These are phyloP conservation scores for Triplophysa bombifrons DNA, from an alignment of 2,797 vertebrate genomes.

Conservation along the genomic window DNA sequence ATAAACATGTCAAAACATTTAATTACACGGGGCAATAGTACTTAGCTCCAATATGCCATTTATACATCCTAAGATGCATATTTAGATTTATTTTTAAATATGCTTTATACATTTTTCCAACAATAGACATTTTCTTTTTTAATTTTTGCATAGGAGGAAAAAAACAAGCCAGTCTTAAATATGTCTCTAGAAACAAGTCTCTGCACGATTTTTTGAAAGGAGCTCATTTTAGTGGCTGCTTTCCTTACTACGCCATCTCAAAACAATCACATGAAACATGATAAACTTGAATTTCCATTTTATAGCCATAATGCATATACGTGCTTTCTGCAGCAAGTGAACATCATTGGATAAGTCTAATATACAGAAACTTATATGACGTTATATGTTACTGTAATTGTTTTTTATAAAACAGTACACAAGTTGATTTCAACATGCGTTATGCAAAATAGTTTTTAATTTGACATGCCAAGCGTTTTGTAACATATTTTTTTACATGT, in stretches of 20 bases:
- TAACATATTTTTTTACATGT: not conserved
- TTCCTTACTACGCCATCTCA: not conserved
- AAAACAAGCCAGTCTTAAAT: slow-evolving; percentile 40
- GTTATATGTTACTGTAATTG: slow-evolving; percentile 19
- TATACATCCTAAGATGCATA: slow-evolving; percentile 18
- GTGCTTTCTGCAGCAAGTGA: slow-evolving; percentile 6
- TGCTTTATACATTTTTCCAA: slow-evolving; percentile 44
- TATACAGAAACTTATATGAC: not conserved
- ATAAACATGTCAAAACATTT: slow-evolving; percentile 24
- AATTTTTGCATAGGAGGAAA: slow-evolving; percentile 19
- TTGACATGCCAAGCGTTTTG: not conserved
- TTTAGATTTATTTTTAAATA: slow-evolving; percentile 35
- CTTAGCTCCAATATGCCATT: slow-evolving; percentile 10
- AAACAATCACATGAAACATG: not conserved
- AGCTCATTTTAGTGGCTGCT: not conserved
- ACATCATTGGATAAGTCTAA: slow-evolving; percentile 4
- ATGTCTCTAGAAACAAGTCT: not conserved
- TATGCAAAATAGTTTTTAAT: not conserved
- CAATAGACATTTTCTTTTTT: slow-evolving; percentile 6
- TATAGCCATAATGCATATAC: slow-evolving; percentile 22
- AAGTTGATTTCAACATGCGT: not conserved
- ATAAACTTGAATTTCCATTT: slow-evolving; percentile 34
- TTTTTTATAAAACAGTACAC: slow-evolving; percentile 12
- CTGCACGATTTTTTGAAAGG: not conserved
- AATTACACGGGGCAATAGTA: slow-evolving; percentile 7